Evolutionary conservation across 2,113 vertebrate species (phyloP).

Genomic region (Dissostichus mawsoni): DNA sequence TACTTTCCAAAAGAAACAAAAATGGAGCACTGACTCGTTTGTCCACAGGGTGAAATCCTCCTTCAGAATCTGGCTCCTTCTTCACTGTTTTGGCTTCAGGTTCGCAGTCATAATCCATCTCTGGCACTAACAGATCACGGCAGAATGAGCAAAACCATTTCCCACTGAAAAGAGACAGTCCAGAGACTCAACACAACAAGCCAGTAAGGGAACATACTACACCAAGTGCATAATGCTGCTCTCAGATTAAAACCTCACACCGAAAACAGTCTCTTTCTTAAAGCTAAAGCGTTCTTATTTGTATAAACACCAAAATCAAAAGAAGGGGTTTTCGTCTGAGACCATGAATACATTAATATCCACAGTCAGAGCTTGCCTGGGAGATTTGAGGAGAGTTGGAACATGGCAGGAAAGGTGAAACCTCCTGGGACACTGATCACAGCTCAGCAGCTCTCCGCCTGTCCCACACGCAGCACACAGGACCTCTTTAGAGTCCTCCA

Average conservation of each 20-base stretch:
- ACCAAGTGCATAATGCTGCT: neutral
- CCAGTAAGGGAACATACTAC: neutral
- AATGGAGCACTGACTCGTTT: slow-evolving; percentile 82
- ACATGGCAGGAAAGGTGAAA: slow-evolving; percentile 94
- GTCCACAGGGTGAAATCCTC: slow-evolving; percentile 80
- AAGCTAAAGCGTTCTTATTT: neutral
- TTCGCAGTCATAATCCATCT: slow-evolving; percentile 86
- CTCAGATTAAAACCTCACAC: slow-evolving; percentile 35
- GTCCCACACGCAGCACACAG: slow-evolving; percentile 93
- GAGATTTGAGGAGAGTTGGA: slow-evolving; percentile 89
- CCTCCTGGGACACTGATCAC: slow-evolving; percentile 92
- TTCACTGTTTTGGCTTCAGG: slow-evolving; percentile 70
- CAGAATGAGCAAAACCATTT: slow-evolving; percentile 93
- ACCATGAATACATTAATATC: slow-evolving; percentile 16
- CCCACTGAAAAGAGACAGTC: slow-evolving; percentile 77
- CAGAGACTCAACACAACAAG: slow-evolving; percentile 14
- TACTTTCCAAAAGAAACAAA: neutral
- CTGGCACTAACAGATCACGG: slow-evolving; percentile 83
- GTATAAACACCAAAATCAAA: slow-evolving; percentile 3
- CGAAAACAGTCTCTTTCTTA: slow-evolving; percentile 1
- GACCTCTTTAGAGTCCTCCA: slow-evolving; percentile 85
- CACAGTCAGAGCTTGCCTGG: slow-evolving; percentile 83
- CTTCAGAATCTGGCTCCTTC: slow-evolving; percentile 61
- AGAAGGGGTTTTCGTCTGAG: slow-evolving; percentile 19
- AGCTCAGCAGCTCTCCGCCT: slow-evolving; percentile 91